Conservation (phyloP, 2,888 invertebrate genomes). For the Mimachlamys varia region DNA sequence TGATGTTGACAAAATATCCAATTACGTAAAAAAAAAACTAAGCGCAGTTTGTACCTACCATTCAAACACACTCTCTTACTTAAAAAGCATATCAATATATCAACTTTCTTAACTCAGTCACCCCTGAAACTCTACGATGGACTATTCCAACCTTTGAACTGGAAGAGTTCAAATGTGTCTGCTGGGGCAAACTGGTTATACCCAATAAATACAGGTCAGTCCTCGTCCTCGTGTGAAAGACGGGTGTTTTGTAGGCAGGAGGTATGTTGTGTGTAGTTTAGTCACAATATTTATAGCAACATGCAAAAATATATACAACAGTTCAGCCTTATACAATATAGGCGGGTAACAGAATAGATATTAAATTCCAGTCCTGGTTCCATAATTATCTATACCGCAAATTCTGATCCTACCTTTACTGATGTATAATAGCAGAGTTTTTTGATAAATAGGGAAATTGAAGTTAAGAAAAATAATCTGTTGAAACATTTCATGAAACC, state of each 20-base stretch:
- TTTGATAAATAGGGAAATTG: too few species aligned
- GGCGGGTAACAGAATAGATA: background rate
- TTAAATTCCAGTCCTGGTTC: background rate
- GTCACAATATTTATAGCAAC: background rate
- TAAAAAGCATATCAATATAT: background rate
- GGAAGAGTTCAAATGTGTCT: too few species aligned
- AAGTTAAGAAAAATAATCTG: too few species aligned
- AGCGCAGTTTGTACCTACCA: background rate
- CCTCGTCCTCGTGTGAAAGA: background rate
- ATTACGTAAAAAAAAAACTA: background rate
- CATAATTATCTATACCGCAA: background rate
- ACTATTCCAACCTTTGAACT: too few species aligned
- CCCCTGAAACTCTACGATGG: too few species aligned
- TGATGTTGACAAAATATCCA: constrained; percentile 18
- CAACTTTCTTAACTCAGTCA: background rate
- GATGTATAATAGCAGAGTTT: too few species aligned
- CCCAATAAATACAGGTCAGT: background rate
- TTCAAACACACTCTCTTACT: background rate
- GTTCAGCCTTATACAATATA: background rate
- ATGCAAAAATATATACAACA: background rate
- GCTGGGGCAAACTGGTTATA: too few species aligned
- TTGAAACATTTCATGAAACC: too few species aligned
- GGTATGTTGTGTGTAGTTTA: constrained; percentile 13
- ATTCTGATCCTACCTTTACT: background rate
- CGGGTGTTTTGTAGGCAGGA: background rate